These are phyloP conservation scores for Sebastes nivosus DNA, from an alignment of 2,797 vertebrate genomes.

Conservation along the genomic window DNA sequence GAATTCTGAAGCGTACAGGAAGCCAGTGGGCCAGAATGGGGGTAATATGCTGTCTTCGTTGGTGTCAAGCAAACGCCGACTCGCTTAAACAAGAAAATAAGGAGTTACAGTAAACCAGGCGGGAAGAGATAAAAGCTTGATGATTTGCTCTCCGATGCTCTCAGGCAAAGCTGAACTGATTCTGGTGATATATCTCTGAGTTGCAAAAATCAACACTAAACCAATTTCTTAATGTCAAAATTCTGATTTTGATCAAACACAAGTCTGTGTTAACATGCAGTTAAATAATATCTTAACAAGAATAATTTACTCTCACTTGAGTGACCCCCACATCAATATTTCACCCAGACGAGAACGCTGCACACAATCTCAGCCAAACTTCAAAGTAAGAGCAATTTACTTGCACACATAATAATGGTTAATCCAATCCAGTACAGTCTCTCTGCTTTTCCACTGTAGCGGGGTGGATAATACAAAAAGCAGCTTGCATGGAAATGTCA, in stretches of 20 bases:
- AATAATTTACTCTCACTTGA: conserved; percentile 9
- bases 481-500: conserved; percentile 32
- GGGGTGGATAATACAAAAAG: not conserved
- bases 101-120: not conserved
- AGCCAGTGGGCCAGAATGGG: not conserved
- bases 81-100: not conserved
- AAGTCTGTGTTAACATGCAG: not conserved
- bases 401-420: not conserved
- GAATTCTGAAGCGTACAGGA: not conserved
- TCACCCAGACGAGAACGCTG: not conserved
- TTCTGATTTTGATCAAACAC: not conserved
- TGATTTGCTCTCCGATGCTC: not conserved
- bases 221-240: not conserved
- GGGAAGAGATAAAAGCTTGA: not conserved
- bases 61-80: not conserved
- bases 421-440: conserved; percentile 12
- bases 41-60: not conserved
- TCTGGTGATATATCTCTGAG: not conserved
- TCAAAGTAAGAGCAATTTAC: conserved; percentile 13
- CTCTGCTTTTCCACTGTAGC: not conserved
- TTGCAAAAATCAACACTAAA: not conserved
- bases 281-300: not conserved
- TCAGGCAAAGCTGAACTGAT: not conserved
- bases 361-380: not conserved
- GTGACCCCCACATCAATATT: conserved; percentile 1